Base-by-base conservation (phyloP, 1,140 invertebrate species). In the Drosophila nannoptera region DNA sequence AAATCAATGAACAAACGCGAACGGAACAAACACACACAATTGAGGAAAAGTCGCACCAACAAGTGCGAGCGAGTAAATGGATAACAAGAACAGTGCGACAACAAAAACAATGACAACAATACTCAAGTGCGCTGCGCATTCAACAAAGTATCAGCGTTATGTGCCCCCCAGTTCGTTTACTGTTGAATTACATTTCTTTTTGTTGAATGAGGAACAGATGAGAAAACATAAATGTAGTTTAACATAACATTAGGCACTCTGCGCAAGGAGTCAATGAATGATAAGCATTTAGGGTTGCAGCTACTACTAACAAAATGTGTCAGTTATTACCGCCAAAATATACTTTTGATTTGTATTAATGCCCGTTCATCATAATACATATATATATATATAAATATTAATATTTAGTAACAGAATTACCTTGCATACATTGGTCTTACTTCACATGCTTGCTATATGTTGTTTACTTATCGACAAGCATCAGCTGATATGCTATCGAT, bases 1-100 rank as follows among this genome's bases (percentile, higher is more conserved):
- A 89, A 88, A 88, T 84, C 84, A 88, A 84, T 77, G 83, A 87
- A 83, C 83, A 63, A 77, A 69, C 74, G 77, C 68, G 60, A 78
- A 78, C 78, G 64, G 69, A 81, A 84, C 73, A 70, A 72, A 75
- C 67, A 69, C 58, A 81, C 63, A 73, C 66, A 86, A 75, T 78
- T 80, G 78, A 68, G 77, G 71, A 84, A 84, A 81, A 82, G 64
- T 77, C 35, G 64, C 40, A 65, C 38, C 63, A 67, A 67, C 71
- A 75, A 75, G 68, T 75, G 69, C 49, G 60, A 77, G 56, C 36
- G 67, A 62, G 68, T 66, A 59, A 45, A 75, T 75, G 48, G 58
- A 71, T 56, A 60, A 69, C 38, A 62, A 67, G 52, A 73, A 53
- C 53, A 11, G 67, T 69, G 43, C 46, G 38, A 38, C 75, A 72